phyloP scores from a whole-genome alignment of 1,140 invertebrate genomes.

The Brachionus asplanchnoidis region DNA sequence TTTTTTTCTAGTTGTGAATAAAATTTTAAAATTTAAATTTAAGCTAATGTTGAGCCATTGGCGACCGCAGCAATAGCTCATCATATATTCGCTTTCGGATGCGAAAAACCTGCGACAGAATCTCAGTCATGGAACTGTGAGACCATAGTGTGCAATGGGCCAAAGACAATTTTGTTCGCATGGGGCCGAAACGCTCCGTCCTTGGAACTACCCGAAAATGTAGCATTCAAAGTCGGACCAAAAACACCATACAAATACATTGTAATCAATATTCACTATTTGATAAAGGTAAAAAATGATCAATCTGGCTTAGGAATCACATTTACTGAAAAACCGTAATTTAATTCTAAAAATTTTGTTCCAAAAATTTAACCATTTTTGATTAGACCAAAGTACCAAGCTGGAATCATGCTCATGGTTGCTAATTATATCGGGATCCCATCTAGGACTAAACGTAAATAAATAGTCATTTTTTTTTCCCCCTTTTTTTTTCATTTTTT shows the following conservation, averaged over 20 bases:
- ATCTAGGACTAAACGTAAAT: constrained; percentile 46
- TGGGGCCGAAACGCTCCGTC: constrained; percentile 91
- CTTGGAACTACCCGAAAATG: constrained; percentile 69
- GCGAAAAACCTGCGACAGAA: constrained; percentile 71
- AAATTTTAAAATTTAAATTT: constrained; percentile 47
- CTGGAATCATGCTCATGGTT: constrained; percentile 50
- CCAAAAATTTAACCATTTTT: too few species aligned
- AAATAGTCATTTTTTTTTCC: not conserved
- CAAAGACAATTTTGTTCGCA: constrained; percentile 75
- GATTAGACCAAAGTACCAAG: constrained; percentile 48
- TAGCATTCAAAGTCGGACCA: constrained; percentile 62
- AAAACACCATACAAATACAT: constrained; percentile 59
- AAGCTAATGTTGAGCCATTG: constrained; percentile 87
- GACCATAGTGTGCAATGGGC: constrained; percentile 37
- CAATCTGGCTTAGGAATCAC: constrained; percentile 73
- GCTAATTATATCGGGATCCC: constrained; percentile 46
- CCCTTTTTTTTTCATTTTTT: not conserved
- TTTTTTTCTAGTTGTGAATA: too few species aligned
- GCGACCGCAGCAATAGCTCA: constrained; percentile 83
- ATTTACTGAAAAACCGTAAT: constrained; percentile 69
- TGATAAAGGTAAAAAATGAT: constrained; percentile 67
- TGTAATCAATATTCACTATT: constrained; percentile 85
- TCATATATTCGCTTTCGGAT: constrained; percentile 93
- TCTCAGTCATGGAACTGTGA: constrained; percentile 67
- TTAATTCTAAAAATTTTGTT: not conserved